Conservation (phyloP, 2,113 vertebrate species). For the Rhadina sibilatrix region DNA sequence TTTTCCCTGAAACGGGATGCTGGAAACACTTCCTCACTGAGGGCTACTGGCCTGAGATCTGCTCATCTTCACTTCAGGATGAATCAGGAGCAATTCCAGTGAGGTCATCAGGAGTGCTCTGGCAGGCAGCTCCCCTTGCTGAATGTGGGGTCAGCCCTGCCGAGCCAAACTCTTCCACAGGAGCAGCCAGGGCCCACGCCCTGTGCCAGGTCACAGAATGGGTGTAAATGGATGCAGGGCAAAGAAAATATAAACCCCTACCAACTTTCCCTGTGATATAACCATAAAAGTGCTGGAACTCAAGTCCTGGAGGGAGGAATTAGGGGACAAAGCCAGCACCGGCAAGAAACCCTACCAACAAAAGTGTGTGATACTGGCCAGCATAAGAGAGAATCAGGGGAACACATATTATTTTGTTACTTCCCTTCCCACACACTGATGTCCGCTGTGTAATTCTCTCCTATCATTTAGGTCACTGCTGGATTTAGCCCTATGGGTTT, state of each 20-base stretch:
- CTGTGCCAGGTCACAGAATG: not conserved
- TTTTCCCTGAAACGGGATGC: not conserved
- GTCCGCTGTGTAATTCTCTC: not conserved
- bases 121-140: not conserved
- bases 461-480: conserved; percentile 1
- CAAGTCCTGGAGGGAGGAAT: not conserved
- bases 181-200: not conserved
- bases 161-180: not conserved
- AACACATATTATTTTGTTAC: not conserved
- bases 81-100: not conserved
- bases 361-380: not conserved
- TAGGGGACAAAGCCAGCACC: not conserved
- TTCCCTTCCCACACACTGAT: not conserved
- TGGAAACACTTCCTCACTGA: not conserved
- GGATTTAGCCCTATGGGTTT: conserved; percentile 44
- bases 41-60: not conserved
- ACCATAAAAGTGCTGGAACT: not conserved
- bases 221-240: not conserved
- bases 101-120: not conserved
- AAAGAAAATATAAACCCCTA: not conserved
- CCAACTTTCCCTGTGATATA: not conserved
- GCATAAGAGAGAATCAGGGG: not conserved
- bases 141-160: accelerated
- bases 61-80: not conserved
- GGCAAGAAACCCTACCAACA: not conserved